These are phyloP conservation scores for Cyclura pinguis DNA, from an alignment of 2,797 vertebrate species.

Conservation along the genomic window DNA sequence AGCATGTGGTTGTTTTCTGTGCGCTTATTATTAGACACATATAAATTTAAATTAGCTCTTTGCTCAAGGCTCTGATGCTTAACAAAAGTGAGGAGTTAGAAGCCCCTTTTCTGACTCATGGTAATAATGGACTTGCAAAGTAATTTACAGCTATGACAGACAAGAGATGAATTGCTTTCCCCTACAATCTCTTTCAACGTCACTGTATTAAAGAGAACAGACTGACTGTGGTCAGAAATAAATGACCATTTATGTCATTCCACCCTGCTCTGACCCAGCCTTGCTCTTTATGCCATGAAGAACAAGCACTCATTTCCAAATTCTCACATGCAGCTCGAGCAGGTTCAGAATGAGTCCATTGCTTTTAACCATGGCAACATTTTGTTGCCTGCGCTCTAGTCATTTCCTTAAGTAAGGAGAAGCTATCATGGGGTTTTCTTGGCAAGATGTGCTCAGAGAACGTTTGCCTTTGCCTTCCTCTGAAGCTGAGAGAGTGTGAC, in stretches of 20 bases:
- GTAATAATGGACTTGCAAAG: not conserved
- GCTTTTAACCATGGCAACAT: too few relatives aligned
- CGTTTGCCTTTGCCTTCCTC: too few relatives aligned
- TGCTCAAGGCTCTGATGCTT: not conserved
- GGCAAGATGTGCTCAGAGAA: too few relatives aligned
- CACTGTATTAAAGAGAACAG: not conserved
- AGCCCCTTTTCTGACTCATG: not conserved
- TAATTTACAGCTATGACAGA: not conserved
- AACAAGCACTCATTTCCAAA: not conserved
- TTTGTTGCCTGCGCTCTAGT: too few relatives aligned
- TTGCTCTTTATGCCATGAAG: accelerated
- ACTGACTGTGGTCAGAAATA: not conserved
- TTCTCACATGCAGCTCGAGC: not conserved
- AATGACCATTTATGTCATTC: not conserved
- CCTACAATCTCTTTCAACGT: not conserved
- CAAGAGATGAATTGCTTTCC: not conserved
- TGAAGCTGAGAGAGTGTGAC: too few relatives aligned
- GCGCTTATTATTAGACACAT: too few relatives aligned
- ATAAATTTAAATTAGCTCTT: too few relatives aligned
- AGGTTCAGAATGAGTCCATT: accelerated
- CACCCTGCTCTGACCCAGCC: not conserved
- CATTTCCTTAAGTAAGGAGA: too few relatives aligned
- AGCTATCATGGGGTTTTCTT: too few relatives aligned
- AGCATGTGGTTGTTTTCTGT: too few relatives aligned
- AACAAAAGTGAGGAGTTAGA: not conserved